Conservation (phyloP, 2,113 vertebrate genomes). For the Pardalotus punctatus region DNA sequence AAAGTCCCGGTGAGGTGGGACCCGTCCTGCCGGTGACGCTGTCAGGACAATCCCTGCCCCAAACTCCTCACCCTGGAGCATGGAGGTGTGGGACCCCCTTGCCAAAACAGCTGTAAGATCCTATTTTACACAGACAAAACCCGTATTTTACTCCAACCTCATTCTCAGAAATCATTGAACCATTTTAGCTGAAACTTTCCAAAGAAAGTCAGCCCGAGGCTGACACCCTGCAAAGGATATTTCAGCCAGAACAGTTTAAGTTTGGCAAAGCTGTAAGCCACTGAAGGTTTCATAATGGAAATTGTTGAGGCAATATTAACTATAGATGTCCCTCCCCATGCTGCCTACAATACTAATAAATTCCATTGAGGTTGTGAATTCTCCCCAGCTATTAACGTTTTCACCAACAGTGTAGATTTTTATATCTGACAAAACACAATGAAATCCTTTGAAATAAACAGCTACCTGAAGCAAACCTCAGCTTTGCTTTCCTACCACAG, state of each 20-base stretch:
- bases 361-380: slow-evolving; percentile 43
- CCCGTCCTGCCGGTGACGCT: neutral
- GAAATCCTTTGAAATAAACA: slow-evolving; percentile 51
- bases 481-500: neutral
- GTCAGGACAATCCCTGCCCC: neutral
- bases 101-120: neutral
- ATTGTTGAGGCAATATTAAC: slow-evolving; percentile 64
- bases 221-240: slow-evolving; percentile 61
- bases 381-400: slow-evolving; percentile 51
- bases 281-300: slow-evolving; percentile 68
- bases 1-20: neutral
- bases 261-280: slow-evolving; percentile 65
- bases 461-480: slow-evolving; percentile 43
- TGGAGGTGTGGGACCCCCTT: neutral
- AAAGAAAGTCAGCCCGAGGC: slow-evolving; percentile 60
- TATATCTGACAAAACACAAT: slow-evolving; percentile 50
- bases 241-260: slow-evolving; percentile 64
- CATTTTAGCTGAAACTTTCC: slow-evolving; percentile 64
- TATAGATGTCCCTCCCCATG: slow-evolving; percentile 45
- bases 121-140: slow-evolving; percentile 21
- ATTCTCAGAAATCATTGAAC: slow-evolving; percentile 60
- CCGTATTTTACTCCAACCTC: slow-evolving; percentile 34
- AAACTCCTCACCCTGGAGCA: neutral
- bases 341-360: slow-evolving; percentile 61
- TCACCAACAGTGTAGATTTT: neutral